Evolutionary conservation across 2,113 vertebrate genomes (phyloP).

Genomic region (Seriola dumerili): DNA sequence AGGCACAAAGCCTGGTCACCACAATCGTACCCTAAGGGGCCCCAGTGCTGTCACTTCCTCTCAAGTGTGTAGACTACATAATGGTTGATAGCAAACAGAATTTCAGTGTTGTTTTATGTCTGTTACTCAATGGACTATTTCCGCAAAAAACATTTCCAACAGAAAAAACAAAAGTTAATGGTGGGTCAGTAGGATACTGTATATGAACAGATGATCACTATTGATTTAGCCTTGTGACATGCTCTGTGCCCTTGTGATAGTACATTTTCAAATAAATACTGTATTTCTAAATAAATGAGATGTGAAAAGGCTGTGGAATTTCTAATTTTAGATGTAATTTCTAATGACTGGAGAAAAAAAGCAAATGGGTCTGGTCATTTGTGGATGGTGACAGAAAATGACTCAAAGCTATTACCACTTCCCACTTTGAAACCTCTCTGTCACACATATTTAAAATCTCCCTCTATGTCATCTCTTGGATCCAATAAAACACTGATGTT

Average conservation of each 20-base stretch:
- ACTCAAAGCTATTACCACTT: conserved; percentile 25
- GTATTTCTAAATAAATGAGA: neutral
- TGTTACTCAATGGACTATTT: conserved; percentile 43
- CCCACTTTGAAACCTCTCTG: conserved; percentile 2
- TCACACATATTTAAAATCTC: conserved; percentile 20
- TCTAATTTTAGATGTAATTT: conserved; percentile 28
- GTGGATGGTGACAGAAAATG: conserved; percentile 30
- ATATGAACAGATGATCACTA: neutral
- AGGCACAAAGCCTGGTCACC: conserved; percentile 74
- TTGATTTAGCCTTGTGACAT: neutral
- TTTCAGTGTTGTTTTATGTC: conserved; percentile 50
- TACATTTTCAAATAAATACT: neutral
- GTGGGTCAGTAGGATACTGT: neutral
- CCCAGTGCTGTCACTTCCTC: conserved; percentile 77
- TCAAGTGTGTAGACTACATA: conserved; percentile 54
- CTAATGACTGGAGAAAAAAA: conserved; percentile 18
- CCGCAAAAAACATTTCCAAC: conserved; percentile 32
- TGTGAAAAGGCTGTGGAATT: neutral
- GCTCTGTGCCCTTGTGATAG: neutral
- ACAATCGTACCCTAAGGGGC: conserved; percentile 69
- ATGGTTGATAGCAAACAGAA: conserved; percentile 69
- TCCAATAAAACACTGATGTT: conserved; percentile 27
- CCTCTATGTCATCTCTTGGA: neutral
- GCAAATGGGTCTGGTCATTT: neutral
- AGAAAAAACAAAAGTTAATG: neutral